phyloP scores from a whole-genome alignment of 2,113 vertebrate genomes.

The Gasterosteus nipponicus region DNA sequence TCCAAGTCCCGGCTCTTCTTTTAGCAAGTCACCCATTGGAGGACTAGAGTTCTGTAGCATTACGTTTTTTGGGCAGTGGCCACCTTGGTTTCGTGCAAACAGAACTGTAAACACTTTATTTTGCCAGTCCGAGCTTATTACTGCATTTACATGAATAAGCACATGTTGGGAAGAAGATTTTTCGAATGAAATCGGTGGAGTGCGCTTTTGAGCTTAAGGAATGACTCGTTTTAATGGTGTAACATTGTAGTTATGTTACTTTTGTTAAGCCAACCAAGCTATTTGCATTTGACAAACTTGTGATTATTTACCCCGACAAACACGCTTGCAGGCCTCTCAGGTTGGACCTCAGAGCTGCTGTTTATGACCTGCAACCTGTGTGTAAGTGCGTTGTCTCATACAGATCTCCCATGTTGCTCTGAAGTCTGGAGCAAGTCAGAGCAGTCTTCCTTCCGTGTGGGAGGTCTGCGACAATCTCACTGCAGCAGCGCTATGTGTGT shows the following conservation, averaged over 20 bases:
- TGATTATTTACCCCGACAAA: slow-evolving; percentile 20
- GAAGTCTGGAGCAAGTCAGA: slow-evolving; percentile 3
- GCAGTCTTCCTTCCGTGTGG: slow-evolving; percentile 14
- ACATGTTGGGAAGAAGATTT: not conserved
- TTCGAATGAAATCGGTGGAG: not conserved
- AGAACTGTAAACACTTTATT: too few species aligned
- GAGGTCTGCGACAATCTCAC: slow-evolving; percentile 2
- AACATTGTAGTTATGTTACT: slow-evolving; percentile 10
- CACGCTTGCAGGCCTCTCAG: not conserved
- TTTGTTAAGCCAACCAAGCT: not conserved
- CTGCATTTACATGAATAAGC: not conserved
- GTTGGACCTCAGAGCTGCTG: slow-evolving; percentile 9
- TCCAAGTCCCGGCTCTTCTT: too few species aligned
- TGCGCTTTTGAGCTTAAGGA: not conserved
- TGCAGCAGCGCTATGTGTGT: not conserved
- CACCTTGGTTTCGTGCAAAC: too few species aligned
- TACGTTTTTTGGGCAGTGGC: too few species aligned
- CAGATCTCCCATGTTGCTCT: slow-evolving; percentile 19
- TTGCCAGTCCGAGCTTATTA: not conserved
- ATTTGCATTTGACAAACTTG: slow-evolving; percentile 26
- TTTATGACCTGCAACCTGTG: slow-evolving; percentile 36
- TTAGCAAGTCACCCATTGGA: not conserved
- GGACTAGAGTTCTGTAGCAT: too few species aligned
- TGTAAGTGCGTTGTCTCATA: slow-evolving; percentile 25
- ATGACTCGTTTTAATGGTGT: slow-evolving; percentile 2